A percentile compares a stretch with the other conserved stretches of the same genome.
Evolutionary conservation across 2,113 vertebrate species (phyloP).

Genomic region (Colossoma macropomum): DNA sequence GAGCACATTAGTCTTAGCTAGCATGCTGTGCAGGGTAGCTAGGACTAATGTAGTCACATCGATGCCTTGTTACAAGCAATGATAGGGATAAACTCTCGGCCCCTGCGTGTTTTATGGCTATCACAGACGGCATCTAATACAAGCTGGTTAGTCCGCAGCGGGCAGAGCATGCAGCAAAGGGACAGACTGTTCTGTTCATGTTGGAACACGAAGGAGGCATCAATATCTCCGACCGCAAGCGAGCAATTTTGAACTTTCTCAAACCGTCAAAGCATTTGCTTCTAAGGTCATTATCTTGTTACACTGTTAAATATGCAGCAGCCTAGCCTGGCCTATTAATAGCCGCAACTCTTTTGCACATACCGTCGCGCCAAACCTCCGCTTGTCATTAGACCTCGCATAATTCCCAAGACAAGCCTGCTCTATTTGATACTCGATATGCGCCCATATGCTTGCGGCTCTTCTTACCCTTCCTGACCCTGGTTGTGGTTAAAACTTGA

Average conservation of each 20-base stretch:
- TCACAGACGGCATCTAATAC: not conserved
- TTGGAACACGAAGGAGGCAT: not conserved
- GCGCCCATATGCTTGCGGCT: slow-evolving; percentile 40
- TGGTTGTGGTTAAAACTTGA: slow-evolving; percentile 49
- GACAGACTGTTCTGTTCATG: too few relatives aligned
- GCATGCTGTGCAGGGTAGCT: not conserved
- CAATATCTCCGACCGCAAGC: not conserved
- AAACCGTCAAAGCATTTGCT: not conserved
- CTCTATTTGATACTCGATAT: slow-evolving; percentile 47
- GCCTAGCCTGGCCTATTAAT: slow-evolving; percentile 26
- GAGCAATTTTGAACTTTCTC: not conserved
- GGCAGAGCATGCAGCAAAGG: not conserved
- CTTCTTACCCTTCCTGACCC: slow-evolving; percentile 36
- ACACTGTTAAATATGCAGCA: slow-evolving; percentile 38
- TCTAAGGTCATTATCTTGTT: slow-evolving; percentile 37
- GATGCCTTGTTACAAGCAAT: too few relatives aligned
- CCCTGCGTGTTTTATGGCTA: too few relatives aligned
- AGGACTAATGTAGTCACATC: not conserved
- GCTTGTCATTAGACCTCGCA: not conserved
- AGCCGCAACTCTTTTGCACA: not conserved
- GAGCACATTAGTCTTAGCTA: not conserved
- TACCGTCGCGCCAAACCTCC: not conserved
- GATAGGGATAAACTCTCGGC: too few relatives aligned
- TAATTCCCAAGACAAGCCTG: slow-evolving; percentile 1
- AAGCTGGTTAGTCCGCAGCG: not conserved